Percentiles rank a stretch among this genome's conserved stretches.
Conservation (phyloP, 2,113 vertebrate species). For the Limanda limanda region DNA sequence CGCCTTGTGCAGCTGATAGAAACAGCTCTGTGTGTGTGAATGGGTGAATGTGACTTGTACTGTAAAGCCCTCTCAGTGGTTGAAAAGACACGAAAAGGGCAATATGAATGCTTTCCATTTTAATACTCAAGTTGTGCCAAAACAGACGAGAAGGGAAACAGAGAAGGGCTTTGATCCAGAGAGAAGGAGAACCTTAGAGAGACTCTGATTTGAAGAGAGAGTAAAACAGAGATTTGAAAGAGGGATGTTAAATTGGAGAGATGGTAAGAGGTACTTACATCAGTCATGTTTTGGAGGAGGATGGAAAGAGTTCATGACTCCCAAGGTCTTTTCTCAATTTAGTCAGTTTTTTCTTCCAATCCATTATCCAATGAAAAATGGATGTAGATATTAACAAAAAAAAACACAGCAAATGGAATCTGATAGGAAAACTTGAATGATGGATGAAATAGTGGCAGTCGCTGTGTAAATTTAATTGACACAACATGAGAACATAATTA, state of each 20-base stretch:
- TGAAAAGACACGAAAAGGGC: not conserved
- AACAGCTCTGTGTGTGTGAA: not conserved
- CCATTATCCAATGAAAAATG: too few species aligned
- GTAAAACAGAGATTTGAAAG: constrained; percentile 4
- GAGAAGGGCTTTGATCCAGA: constrained; percentile 17
- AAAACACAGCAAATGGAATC: too few species aligned
- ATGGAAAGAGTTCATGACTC: too few species aligned
- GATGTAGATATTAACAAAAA: too few species aligned
- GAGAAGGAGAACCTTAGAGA: constrained; percentile 14
- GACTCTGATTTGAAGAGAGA: constrained; percentile 7
- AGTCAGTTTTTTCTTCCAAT: too few species aligned
- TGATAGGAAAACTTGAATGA: too few species aligned
- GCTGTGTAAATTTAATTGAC: too few species aligned
- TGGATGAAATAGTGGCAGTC: too few species aligned
- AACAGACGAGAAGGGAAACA: constrained; percentile 25
- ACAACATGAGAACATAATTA: too few species aligned
- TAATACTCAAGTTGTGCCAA: constrained; percentile 17
- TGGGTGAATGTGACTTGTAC: not conserved
- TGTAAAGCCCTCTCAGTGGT: not conserved
- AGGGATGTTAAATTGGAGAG: not conserved
- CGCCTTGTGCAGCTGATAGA: too few species aligned
- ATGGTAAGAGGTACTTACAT: constrained; percentile 1
- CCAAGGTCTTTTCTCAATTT: too few species aligned
- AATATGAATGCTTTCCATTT: not conserved
- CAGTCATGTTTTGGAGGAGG: constrained; percentile 6